phyloP scores from a whole-genome alignment of 2,888 invertebrate genomes.

The Polydrusus cervinus region DNA sequence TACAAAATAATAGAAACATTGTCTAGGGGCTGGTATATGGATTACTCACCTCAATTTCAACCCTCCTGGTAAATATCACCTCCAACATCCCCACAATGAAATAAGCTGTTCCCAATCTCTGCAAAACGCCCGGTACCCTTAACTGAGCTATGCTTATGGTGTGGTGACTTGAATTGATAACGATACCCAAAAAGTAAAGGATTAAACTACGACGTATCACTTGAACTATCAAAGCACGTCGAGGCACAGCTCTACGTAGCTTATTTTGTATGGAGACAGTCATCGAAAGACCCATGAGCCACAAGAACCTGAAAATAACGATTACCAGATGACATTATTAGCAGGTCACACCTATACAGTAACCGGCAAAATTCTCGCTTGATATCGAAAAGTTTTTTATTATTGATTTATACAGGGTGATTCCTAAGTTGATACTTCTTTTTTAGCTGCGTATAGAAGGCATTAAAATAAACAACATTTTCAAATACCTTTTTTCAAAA shows the following conservation, averaged over 20 bases:
- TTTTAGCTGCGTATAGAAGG: no score
- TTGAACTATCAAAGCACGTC: conserved; percentile 72
- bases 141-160: conserved; percentile 73
- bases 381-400: no score
- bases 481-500: no score
- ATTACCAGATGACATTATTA: no score
- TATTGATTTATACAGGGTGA: no score
- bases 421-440: no score
- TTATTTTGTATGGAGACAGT: conserved; percentile 82
- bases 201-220: conserved; percentile 75
- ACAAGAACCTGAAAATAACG: conserved; percentile 79
- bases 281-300: conserved; percentile 90
- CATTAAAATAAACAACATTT: no score
- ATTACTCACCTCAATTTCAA: conserved; percentile 64
- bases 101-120: conserved; percentile 87
- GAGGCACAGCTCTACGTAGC: conserved; percentile 78
- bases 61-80: conserved; percentile 71
- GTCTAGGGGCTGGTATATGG: no score
- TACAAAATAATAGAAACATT: no score
- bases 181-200: conserved; percentile 79
- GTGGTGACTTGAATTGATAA: conserved; percentile 75
- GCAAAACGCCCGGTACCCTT: conserved; percentile 87
- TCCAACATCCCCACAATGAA: conserved; percentile 83
- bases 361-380: no score
- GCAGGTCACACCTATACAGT: no score